Conservation (phyloP, 2,888 invertebrate genomes). For the Lingula anatina region DNA sequence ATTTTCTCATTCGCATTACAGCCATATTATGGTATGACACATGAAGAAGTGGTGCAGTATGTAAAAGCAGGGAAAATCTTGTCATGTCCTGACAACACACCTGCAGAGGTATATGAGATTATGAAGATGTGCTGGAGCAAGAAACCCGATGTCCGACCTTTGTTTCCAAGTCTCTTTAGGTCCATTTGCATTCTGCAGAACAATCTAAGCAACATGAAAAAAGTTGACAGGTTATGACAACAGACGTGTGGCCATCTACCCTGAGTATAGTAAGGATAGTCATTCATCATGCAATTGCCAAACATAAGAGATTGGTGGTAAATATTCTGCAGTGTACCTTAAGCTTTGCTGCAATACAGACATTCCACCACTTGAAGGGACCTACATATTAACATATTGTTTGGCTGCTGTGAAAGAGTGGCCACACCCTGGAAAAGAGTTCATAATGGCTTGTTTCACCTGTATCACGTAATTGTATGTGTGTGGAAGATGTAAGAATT, state of each 20-base stretch:
- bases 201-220: slow-evolving; percentile 21
- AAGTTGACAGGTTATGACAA: not conserved
- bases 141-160: slow-evolving; percentile 78
- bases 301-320: no score
- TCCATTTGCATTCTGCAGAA: slow-evolving; percentile 56
- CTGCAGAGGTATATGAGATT: slow-evolving; percentile 73
- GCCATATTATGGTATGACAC: slow-evolving; percentile 95
- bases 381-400: no score
- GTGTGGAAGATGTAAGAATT: no score
- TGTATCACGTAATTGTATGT: no score
- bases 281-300: no score
- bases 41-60: slow-evolving; percentile 92
- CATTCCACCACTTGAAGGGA: no score
- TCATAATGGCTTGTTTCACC: no score
- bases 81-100: slow-evolving; percentile 82
- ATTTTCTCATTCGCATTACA: slow-evolving; percentile 93
- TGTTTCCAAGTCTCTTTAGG: slow-evolving; percentile 62
- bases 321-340: no score
- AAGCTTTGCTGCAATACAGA: no score
- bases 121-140: slow-evolving; percentile 93
- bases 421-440: no score
- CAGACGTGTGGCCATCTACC: not conserved
- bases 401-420: no score
- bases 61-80: slow-evolving; percentile 90
- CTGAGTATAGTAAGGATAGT: no score